Conservation (phyloP, 2,888 invertebrate genomes). For the Tachina grossa region DNA sequence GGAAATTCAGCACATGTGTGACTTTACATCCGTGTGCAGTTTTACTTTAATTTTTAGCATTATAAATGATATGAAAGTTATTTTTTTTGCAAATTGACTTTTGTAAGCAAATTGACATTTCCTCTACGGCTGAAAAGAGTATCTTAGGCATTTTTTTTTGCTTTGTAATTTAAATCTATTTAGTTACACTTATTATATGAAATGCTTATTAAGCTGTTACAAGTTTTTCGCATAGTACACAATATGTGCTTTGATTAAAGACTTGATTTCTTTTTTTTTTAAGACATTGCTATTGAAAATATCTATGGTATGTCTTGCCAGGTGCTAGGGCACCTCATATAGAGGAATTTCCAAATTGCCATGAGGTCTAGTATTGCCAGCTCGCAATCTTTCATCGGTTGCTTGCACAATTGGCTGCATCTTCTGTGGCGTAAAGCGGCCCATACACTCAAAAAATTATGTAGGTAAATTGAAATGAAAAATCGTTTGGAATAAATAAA, state of each 20-base stretch:
- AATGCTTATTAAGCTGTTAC: constrained; percentile 5
- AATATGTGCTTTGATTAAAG: constrained; percentile 55
- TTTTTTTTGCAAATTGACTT: constrained; percentile 43
- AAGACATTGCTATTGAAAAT: too few relatives aligned
- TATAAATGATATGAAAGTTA: constrained; percentile 59
- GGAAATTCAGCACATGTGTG: constrained; percentile 80
- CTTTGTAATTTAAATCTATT: constrained; percentile 40
- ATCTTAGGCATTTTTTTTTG: neutral
- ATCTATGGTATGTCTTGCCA: too few relatives aligned
- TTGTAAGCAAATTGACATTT: constrained; percentile 64
- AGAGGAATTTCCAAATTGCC: too few relatives aligned
- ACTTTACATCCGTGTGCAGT: constrained; percentile 78
- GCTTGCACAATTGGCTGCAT: too few relatives aligned
- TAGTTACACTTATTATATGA: constrained; percentile 51
- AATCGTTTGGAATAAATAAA: too few relatives aligned
- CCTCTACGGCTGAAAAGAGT: constrained; percentile 11
- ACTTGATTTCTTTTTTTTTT: neutral
- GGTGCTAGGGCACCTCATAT: too few relatives aligned
- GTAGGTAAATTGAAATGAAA: too few relatives aligned
- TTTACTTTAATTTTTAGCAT: constrained; percentile 70
- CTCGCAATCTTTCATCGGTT: too few relatives aligned
- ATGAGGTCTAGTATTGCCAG: too few relatives aligned
- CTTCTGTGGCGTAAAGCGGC: too few relatives aligned
- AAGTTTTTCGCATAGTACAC: constrained; percentile 1
- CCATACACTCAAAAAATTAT: too few relatives aligned